Base-by-base conservation (phyloP, 2,888 invertebrate species). In the Amiota mariae region DNA sequence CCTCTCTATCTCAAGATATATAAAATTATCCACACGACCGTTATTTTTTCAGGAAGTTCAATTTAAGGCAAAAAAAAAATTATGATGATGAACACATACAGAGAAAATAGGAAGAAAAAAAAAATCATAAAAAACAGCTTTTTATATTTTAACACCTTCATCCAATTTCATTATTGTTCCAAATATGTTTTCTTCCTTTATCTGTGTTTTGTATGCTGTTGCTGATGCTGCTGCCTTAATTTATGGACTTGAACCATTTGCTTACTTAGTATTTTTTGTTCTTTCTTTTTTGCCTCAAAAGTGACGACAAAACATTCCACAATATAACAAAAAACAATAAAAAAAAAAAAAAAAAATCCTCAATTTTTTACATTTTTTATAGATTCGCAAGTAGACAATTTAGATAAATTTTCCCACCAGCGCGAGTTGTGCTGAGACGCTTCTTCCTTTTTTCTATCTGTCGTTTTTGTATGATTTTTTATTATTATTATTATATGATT, bases 241-340 rank as follows among this genome's bases (percentile, higher is more conserved):
- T 87, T 87, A 87, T 87, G 87, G 87, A 82, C 88, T 87, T 86
- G 83, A 84, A 82, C 81, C 80, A 85, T 82, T 80, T 85, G 80
- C 80, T 78, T 78, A 79, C 63, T 72, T 4, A 20, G 59, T 77
- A 79, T 82, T 81, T 79, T 72, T 73, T 76, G 57, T 48, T 11
- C 2, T 54, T 54, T 54, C 4, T 54, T 54, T 11, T 59, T 59
- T 59, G 18, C 20, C 24, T 64, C 76, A 84, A 87, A 88, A 84
- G 88, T 88, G 88, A 87, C 87, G 87, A 88, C 87, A 87, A 87
- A 87, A 88, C 86, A 87, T 87, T 87, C 88, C 87, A 87, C 87
- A 87, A 87, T 87, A 86, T 87, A 86, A 87, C 88, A 85, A 86
- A 85, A 78, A 74, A 75, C 75, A 74, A n/a, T n/a, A 48, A 63